phyloP scores from a whole-genome alignment of 2,113 vertebrate genomes.

The Anhinga rufa region DNA sequence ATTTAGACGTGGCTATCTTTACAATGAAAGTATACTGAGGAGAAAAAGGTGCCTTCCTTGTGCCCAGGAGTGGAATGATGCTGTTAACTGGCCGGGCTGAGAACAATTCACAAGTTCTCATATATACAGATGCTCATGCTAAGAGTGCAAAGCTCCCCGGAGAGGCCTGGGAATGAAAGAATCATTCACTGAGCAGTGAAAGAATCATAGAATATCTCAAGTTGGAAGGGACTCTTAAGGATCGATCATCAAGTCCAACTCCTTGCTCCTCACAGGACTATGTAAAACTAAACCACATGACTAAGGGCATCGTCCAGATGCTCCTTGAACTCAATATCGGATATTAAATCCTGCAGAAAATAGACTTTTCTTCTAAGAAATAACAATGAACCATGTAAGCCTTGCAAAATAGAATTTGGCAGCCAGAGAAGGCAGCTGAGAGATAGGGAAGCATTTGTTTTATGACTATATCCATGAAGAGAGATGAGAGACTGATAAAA shows the following conservation, averaged over 20 bases:
- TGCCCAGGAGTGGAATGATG: not conserved
- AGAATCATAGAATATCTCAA: not conserved
- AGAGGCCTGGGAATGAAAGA: not conserved
- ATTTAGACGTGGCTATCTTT: not conserved
- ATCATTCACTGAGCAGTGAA: not conserved
- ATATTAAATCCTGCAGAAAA: no score
- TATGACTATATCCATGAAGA: no score
- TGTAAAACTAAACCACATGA: not conserved
- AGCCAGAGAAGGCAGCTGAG: no score
- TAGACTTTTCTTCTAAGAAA: no score
- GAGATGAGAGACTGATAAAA: no score
- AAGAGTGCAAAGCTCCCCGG: not conserved
- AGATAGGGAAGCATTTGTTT: no score
- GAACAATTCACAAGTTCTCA: not conserved
- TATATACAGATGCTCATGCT: not conserved
- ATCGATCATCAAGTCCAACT: not conserved
- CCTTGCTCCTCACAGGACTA: not conserved
- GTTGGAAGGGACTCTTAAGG: not conserved
- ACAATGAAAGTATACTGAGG: not conserved
- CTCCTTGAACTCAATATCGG: not conserved
- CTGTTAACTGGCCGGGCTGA: not conserved
- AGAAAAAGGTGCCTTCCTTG: not conserved
- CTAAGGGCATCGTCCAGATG: rapidly evolving
- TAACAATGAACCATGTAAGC: no score
- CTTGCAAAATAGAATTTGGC: no score